phyloP scores from a whole-genome alignment of 2,797 vertebrate genomes.

The Pachyuromys duprasi region DNA sequence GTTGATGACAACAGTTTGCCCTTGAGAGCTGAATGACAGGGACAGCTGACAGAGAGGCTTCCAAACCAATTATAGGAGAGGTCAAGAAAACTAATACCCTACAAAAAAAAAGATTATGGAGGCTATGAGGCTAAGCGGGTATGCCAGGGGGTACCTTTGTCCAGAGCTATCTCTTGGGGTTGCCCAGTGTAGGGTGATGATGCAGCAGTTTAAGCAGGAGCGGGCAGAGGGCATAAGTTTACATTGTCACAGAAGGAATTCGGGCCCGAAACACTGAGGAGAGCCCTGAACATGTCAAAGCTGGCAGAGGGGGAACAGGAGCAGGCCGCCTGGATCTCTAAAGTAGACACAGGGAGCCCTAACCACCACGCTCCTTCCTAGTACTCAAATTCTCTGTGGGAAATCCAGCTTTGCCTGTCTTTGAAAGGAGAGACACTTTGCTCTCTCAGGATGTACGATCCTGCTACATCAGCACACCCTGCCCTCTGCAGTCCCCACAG shows the following conservation, averaged over 20 bases:
- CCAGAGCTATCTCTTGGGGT: background rate
- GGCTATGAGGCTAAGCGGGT: background rate
- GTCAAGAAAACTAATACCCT: background rate
- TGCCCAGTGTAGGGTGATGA: background rate
- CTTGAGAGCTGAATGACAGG: constrained; percentile 58
- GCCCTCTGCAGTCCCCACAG: background rate
- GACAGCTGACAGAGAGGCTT: constrained; percentile 68
- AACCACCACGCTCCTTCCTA: background rate
- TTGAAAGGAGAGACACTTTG: background rate
- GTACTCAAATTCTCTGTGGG: background rate
- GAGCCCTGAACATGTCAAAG: background rate
- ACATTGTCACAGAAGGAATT: background rate
- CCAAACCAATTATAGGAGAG: background rate
- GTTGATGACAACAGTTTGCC: constrained; percentile 67
- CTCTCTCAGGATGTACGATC: background rate
- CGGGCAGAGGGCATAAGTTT: background rate
- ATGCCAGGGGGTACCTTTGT: background rate
- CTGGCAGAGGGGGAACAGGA: background rate
- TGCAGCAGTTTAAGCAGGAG: background rate
- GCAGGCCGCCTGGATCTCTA: background rate
- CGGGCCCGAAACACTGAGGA: background rate
- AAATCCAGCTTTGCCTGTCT: background rate
- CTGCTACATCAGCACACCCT: background rate
- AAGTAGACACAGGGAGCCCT: background rate
- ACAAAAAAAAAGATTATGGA: background rate